Evolutionary conservation across 2,888 invertebrate species (phyloP).

Genomic region (Acleris holmiana): DNA sequence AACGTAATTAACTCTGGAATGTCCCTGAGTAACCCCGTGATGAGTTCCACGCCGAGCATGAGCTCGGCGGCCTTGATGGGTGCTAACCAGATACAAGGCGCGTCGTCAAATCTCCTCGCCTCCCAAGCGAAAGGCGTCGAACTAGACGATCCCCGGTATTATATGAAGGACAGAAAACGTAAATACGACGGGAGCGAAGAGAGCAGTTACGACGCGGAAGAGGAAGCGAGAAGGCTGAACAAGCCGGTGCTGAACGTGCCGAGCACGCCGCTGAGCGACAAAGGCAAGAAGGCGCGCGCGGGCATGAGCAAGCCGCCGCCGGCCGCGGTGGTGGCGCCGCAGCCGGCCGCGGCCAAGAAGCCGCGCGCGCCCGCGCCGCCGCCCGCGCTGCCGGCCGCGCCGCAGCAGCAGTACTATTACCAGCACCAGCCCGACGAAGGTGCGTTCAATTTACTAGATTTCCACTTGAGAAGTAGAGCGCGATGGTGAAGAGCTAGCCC

Average conservation of each 20-base stretch:
- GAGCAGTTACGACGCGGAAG: conserved; percentile 85
- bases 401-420: conserved; percentile 83
- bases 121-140: conserved; percentile 76
- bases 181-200: conserved; percentile 88
- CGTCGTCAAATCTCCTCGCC: conserved; percentile 63
- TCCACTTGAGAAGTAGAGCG: conserved; percentile 84
- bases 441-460: conserved; percentile 85
- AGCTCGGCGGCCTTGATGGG: conserved; percentile 74
- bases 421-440: conserved; percentile 85
- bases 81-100: conserved; percentile 73
- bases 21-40: conserved; percentile 68
- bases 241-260: conserved; percentile 82
- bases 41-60: conserved; percentile 67
- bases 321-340: conserved; percentile 74
- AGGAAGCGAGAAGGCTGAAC: conserved; percentile 77
- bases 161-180: conserved; percentile 89
- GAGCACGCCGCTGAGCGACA: conserved; percentile 75
- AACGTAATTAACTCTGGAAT: conserved; percentile 68
- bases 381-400: conserved; percentile 76
- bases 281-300: conserved; percentile 74
- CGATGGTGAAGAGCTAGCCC: conserved; percentile 85
- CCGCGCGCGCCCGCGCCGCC: conserved; percentile 74
- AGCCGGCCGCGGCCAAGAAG: conserved; percentile 78
- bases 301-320: conserved; percentile 65
- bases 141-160: conserved; percentile 89